These are phyloP conservation scores for Nerophis ophidion DNA, from an alignment of 2,113 vertebrate species.

Conservation along the genomic window DNA sequence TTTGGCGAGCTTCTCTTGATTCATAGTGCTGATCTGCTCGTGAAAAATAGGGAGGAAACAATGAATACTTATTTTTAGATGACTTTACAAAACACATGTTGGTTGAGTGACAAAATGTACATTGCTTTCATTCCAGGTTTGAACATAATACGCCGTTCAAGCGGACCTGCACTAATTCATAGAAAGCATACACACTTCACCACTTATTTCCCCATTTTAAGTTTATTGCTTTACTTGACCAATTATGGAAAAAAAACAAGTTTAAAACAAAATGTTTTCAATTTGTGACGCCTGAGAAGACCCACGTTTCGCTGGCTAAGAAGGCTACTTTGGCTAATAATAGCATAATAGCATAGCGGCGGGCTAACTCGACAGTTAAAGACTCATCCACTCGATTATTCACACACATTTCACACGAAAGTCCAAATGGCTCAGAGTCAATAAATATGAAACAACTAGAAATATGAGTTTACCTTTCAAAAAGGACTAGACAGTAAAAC, in stretches of 20 bases:
- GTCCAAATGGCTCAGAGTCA: too few species aligned
- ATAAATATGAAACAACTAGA: neutral
- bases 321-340: slow-evolving; percentile 33
- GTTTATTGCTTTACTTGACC: too few species aligned
- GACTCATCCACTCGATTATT: neutral
- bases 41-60: neutral
- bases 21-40: slow-evolving; percentile 77
- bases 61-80: neutral
- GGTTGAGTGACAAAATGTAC: neutral
- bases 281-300: neutral
- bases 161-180: neutral
- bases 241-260: neutral
- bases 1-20: slow-evolving; percentile 97
- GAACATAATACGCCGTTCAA: neutral
- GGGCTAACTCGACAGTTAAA: neutral
- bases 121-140: neutral
- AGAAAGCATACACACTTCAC: too few species aligned
- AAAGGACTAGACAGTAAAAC: slow-evolving; percentile 4
- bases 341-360: slow-evolving; percentile 43
- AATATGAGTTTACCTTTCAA: slow-evolving; percentile 35
- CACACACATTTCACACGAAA: too few species aligned
- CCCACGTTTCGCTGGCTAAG: too few species aligned
- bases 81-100: too few species aligned
- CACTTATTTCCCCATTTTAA: neutral
- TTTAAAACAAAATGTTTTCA: too few species aligned